Evolutionary conservation across 2,888 invertebrate species (phyloP), one percentile per base, ranked within the genome.

Genomic region (Eristalinus aeneus): DNA sequence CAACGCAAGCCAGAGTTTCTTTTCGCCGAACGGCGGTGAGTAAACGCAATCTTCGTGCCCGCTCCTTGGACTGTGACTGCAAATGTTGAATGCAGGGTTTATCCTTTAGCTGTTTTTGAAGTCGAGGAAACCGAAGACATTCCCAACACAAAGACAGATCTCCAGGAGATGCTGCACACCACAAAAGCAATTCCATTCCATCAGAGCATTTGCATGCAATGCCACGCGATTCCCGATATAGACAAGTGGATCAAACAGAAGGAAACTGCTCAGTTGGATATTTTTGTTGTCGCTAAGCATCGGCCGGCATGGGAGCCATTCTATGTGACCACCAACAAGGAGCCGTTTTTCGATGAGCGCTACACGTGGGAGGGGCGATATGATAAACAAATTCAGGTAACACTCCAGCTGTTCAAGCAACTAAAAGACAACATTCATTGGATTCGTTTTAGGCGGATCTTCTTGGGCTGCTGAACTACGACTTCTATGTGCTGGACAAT

Each of bases 321-420:
- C 46, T 80, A 80, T 64, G 69, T 80, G 27, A 80, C 80, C 0
- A 80, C 80, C 16, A 80, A 74, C 58, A 63, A 27, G 0, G 80
- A 80, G 31, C 80, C 80, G 2, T 74, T 58, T 22, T 80, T 27
- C 16, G 80, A 80, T 56, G 80, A 80, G 36, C 80, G 80, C 0
- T 80, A 69, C 34, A 80, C 80, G 1, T 80, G 80, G 80, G 80
- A 80, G 56, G 80, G 80, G 34, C 39, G 34, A 3, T 74, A 80
- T 34, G 80, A 80, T 34, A 80, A 80, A 1, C 80, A 74, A n/a
- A 80, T 80, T 63, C 80, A 74, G 46, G 80, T 80, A 23, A 56
- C 54, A 16, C 39, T 12, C 46, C 22, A 1, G 11, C 8, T 23
- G 23, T 1, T 23, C 9, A 12, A 60, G 3, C 1, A 39, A 32